Percentiles rank a stretch among this genome's conserved stretches.
Evolutionary conservation across 2,113 vertebrate genomes (phyloP).

Genomic region (Geococcyx californianus): DNA sequence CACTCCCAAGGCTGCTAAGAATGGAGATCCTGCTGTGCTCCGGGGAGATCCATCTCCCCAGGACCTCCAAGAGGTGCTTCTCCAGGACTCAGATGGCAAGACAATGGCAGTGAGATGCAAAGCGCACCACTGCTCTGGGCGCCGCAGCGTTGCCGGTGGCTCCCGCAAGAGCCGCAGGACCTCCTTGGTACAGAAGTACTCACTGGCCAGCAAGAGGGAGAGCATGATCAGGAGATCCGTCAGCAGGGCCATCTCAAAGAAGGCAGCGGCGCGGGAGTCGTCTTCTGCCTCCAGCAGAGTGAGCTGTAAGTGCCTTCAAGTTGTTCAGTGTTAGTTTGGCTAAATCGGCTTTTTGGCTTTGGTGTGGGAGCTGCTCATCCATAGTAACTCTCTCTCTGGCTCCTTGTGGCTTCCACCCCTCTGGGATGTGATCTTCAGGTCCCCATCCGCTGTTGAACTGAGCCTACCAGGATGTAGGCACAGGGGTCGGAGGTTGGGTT

Average conservation of each 20-base stretch:
- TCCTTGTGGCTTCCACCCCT: not conserved
- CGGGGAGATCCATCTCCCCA: not conserved
- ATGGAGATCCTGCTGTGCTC: fast-evolving
- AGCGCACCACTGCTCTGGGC: not conserved
- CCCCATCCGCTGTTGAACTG: fast-evolving
- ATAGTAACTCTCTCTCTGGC: fast-evolving
- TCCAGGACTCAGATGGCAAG: not conserved
- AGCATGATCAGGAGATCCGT: constrained; percentile 76
- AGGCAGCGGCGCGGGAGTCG: constrained; percentile 63
- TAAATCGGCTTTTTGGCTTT: not conserved
- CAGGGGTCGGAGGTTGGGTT: not conserved
- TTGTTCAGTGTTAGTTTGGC: fast-evolving
- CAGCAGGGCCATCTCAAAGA: constrained; percentile 76
- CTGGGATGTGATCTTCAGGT: not conserved
- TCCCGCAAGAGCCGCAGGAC: constrained; percentile 5
- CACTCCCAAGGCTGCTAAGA: not conserved
- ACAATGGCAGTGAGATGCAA: not conserved
- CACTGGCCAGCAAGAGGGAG: constrained; percentile 76
- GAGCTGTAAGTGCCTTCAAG: constrained; percentile 74
- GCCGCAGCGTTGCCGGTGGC: constrained; percentile 12
- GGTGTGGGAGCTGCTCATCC: not conserved
- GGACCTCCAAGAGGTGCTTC: not conserved
- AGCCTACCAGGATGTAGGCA: fast-evolving
- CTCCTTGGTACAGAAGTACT: constrained; percentile 72
- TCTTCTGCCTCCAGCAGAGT: constrained; percentile 76